Base-by-base conservation (phyloP, 30 jellyfish, hydroid and myxozoan genomes). In the Aurelia coerulea region DNA sequence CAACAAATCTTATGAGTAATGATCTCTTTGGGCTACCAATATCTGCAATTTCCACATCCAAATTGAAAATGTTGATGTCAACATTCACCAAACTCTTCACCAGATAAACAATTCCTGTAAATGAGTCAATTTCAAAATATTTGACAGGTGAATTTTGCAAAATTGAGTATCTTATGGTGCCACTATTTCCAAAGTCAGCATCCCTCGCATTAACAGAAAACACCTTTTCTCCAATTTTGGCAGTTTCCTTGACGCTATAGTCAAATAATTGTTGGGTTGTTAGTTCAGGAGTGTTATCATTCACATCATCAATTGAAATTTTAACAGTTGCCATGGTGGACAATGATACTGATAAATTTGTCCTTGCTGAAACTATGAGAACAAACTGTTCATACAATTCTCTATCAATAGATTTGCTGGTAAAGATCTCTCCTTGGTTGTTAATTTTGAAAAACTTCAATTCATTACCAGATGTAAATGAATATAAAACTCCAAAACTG, bases 71-170 rank as follows among this genome's bases (percentile, higher is more conserved):
- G 2, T 53, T 76, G 9, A 31, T 46, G 37, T 32, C 32, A 17
- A 9, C 42, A 37, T 79, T 78, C 74, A 71, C 10, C 54, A 94
- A 62, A 69, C 87, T 67, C 68, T 74, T 76, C 49, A 60, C 63
- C 73, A 94, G 63, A 60, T 66, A 74, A 17, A 94, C 97, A 46
- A 51, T 63, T 17, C 99, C 99, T 13, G 96, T 73, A 31, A 49
- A 49, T 4, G 75, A 58, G 78, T 87, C 97, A 76, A 95, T 76
- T 33, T 54, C 74, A 60, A 90, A 84, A 14, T 15, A 52, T 9
- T 62, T 62, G 10, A 17, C 78, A 5, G 78, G n/a, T 37, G 73
- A 34, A 5, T 31, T 39, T 46, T 74, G 76, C 14, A 41, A 29
- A 18, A 90, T 52, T 12, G 88, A 3, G 76, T 73, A 90, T 13